Conservation (phyloP, 2,888 invertebrate species). For the Saturnia japonica region DNA sequence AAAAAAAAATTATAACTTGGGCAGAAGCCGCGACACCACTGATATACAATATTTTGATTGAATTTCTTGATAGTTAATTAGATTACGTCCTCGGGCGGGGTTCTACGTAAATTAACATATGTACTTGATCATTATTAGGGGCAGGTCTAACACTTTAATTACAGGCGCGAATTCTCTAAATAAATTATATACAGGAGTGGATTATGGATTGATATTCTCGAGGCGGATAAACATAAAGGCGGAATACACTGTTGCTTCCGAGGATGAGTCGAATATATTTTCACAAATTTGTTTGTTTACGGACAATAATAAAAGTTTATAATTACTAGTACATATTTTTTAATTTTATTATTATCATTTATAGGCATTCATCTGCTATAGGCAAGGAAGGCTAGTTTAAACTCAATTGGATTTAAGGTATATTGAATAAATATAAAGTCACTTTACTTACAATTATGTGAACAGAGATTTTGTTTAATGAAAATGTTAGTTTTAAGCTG, state of each 20-base stretch:
- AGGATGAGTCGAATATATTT: background rate
- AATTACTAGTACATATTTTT: no score
- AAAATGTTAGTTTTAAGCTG: no score
- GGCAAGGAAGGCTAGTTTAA: no score
- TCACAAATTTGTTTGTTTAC: background rate
- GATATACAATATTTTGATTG: background rate
- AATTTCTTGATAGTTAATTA: slow-evolving; percentile 3
- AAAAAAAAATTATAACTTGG: background rate
- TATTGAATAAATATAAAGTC: no score
- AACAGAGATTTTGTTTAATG: no score
- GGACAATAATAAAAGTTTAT: background rate
- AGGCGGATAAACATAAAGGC: background rate
- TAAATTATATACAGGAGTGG: background rate
- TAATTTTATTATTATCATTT: no score
- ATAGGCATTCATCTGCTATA: no score
- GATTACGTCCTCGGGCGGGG: background rate
- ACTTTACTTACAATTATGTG: no score
- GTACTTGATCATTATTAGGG: background rate
- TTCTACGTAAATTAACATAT: slow-evolving; percentile 1
- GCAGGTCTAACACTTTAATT: background rate
- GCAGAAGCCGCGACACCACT: background rate
- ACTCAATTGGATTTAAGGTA: no score
- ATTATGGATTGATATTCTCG: background rate
- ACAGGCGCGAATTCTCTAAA: background rate
- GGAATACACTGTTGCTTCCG: background rate